Conservation (phyloP, 1,140 invertebrate species). For the Drosophila varians region DNA sequence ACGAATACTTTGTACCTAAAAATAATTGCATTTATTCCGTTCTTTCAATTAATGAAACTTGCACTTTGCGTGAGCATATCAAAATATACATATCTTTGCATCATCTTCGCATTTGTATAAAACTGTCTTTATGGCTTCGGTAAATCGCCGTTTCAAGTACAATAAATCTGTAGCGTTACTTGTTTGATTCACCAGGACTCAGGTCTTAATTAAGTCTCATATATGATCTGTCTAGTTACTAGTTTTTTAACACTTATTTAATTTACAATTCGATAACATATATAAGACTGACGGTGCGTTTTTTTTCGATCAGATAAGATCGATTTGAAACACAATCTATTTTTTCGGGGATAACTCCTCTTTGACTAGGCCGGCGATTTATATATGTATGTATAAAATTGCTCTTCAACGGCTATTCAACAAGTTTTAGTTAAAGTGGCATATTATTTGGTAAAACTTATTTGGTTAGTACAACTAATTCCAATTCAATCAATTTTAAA, state of each 20-base stretch:
- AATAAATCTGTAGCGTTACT: conserved; percentile 3
- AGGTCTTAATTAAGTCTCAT: conserved; percentile 24
- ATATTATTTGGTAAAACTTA: conserved; percentile 44
- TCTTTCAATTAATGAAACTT: conserved; percentile 45
- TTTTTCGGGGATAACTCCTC: conserved; percentile 9
- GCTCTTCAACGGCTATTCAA: conserved; percentile 33
- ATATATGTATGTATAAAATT: conserved; percentile 13
- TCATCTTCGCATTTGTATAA: conserved; percentile 46
- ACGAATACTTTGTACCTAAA: conserved; percentile 1
- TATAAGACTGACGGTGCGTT: conserved; percentile 31
- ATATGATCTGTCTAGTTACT: conserved; percentile 32
- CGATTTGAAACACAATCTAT: conserved; percentile 4
- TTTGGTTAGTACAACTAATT: conserved; percentile 37
- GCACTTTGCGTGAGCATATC: conserved; percentile 58
- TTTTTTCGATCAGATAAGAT: conserved; percentile 12
- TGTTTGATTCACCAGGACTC: conserved; percentile 18
- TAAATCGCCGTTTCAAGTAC: conserved; percentile 40
- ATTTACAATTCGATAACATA: conserved; percentile 31
- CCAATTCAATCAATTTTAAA: background rate
- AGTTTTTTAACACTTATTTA: conserved; percentile 31
- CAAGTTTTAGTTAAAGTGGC: conserved; percentile 36
- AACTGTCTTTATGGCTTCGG: conserved; percentile 55
- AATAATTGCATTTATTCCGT: conserved; percentile 51
- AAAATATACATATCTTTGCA: conserved; percentile 57
- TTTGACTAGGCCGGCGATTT: conserved; percentile 46